phyloP scores from a whole-genome alignment of 2,888 invertebrate species.

The Tenthredo livida region DNA sequence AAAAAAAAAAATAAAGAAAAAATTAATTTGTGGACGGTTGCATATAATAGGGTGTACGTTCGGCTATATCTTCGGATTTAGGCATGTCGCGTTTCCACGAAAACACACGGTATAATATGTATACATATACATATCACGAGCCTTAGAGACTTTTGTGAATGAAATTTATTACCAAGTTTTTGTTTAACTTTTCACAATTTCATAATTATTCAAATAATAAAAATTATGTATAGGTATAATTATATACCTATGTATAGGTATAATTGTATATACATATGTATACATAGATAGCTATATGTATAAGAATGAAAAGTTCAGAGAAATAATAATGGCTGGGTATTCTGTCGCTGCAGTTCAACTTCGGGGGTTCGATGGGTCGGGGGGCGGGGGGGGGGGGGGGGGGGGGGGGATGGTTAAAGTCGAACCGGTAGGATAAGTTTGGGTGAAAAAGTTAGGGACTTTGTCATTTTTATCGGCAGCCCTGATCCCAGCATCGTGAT shows the following conservation, averaged over 20 bases:
- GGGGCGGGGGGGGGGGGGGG: not conserved
- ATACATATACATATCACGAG: too few species aligned
- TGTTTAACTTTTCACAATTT: too few species aligned
- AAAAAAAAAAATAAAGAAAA: too few species aligned
- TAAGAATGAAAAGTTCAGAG: not conserved
- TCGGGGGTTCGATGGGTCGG: not conserved
- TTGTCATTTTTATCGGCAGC: conserved; percentile 76
- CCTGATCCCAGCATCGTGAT: conserved; percentile 69
- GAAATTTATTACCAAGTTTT: too few species aligned
- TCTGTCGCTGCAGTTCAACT: not conserved
- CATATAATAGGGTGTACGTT: too few species aligned
- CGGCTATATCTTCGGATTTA: too few species aligned
- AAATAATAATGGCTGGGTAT: not conserved
- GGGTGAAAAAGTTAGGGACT: conserved; percentile 68
- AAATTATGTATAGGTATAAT: not conserved
- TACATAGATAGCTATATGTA: not conserved
- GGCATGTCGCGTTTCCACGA: too few species aligned
- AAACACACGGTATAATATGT: too few species aligned
- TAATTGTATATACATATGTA: not conserved
- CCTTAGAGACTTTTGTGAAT: too few species aligned
- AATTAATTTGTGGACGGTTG: too few species aligned
- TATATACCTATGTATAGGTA: not conserved
- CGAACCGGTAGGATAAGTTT: conserved; percentile 27
- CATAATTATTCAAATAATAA: not conserved
- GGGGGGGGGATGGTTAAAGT: not conserved